A percentile compares a stretch with the other conserved stretches of the same genome.
Evolutionary conservation across 2,888 invertebrate species (phyloP).

Genomic region (Orthonychiurus folsomi): DNA sequence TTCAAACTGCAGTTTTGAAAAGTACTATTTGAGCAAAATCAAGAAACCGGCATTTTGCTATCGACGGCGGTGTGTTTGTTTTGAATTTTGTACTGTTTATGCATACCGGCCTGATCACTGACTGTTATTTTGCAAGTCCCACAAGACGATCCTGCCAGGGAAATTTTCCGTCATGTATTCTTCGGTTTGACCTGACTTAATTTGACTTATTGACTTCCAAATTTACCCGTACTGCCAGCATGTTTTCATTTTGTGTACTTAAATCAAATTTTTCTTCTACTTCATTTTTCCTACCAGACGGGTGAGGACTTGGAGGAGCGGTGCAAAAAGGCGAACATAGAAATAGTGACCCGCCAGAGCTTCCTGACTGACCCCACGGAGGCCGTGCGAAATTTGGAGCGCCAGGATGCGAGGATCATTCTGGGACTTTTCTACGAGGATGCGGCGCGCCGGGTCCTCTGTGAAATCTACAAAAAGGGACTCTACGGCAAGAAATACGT

Average conservation of each 20-base stretch:
- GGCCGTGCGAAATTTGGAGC: conserved; percentile 79
- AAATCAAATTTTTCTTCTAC: neutral
- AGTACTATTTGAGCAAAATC: no score
- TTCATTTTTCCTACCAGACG: conserved; percentile 58
- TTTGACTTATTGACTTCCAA: no score
- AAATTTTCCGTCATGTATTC: no score
- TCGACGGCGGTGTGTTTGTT: no score
- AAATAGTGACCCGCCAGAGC: conserved; percentile 92
- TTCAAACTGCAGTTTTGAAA: no score
- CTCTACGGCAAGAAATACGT: conserved; percentile 93
- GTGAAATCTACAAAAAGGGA: conserved; percentile 88
- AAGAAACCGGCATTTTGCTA: no score
- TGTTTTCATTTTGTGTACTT: neutral
- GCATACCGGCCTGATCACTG: no score
- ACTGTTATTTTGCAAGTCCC: no score
- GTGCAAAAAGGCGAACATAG: conserved; percentile 83
- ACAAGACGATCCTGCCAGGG: no score
- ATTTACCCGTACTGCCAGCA: no score
- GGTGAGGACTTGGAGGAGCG: conserved; percentile 93
- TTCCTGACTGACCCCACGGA: conserved; percentile 95
- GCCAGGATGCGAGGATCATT: conserved; percentile 95
- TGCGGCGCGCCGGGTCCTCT: conserved; percentile 89
- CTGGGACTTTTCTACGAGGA: conserved; percentile 98
- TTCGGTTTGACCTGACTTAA: no score
- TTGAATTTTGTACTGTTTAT: no score